Evolutionary conservation across 2,113 vertebrate species (phyloP).

Genomic region (Sorex fumeus): DNA sequence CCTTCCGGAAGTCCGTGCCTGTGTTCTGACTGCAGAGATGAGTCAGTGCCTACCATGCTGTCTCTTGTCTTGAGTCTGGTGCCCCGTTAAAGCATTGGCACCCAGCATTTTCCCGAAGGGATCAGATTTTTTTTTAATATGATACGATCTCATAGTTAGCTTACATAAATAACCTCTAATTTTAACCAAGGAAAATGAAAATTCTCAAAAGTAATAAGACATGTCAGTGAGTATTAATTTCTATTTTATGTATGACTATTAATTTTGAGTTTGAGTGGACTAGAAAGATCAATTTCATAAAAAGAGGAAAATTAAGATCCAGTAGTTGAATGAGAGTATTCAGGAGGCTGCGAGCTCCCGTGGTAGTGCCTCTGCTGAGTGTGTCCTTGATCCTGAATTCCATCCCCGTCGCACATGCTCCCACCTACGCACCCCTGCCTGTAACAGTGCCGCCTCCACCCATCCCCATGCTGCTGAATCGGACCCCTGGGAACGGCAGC

Average conservation of each 20-base stretch:
- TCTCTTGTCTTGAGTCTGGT: no score
- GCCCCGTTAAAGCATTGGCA: not conserved
- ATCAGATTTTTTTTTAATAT: not conserved
- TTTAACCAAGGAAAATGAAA: constrained; percentile 31
- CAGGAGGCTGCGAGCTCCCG: not conserved
- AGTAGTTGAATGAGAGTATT: not conserved
- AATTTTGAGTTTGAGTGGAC: not conserved
- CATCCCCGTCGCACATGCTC: no score
- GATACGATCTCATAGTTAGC: not conserved
- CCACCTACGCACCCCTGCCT: no score
- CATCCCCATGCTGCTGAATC: no score
- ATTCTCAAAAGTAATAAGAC: constrained; percentile 9
- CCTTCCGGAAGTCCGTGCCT: no score
- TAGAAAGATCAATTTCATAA: not conserved
- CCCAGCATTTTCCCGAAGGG: not conserved
- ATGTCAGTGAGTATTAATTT: not conserved
- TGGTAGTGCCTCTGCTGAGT: no score
- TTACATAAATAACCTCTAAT: constrained; percentile 7
- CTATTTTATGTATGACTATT: no score
- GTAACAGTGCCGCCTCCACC: no score
- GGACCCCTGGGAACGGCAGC: no score
- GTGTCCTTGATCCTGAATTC: no score
- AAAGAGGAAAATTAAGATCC: not conserved
- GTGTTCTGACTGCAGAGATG: no score
- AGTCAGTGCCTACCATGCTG: no score